A percentile compares a stretch with the other conserved stretches of the same genome.
Conservation (phyloP, 2,113 vertebrate genomes). For the Anseranas semipalmata region DNA sequence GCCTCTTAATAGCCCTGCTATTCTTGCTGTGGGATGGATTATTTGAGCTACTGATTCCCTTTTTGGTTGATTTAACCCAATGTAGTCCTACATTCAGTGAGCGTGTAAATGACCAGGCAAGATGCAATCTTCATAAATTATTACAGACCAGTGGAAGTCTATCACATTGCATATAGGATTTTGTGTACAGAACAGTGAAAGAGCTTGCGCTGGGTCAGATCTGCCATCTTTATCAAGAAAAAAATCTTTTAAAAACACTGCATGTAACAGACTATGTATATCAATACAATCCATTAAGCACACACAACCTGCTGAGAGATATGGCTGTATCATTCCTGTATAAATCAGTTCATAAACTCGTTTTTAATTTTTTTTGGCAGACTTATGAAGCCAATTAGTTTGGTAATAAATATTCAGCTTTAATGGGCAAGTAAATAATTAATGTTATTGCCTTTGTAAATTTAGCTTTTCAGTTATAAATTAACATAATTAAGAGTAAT, state of each 20-base stretch:
- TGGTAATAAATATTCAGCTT: slow-evolving; percentile 75
- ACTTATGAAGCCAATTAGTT: slow-evolving; percentile 77
- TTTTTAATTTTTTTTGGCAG: slow-evolving; percentile 75
- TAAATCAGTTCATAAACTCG: slow-evolving; percentile 72
- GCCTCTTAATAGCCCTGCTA: background rate
- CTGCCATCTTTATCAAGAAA: background rate
- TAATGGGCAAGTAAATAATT: slow-evolving; percentile 85
- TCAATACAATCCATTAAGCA: slow-evolving; percentile 29
- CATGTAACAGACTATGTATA: background rate
- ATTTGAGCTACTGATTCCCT: background rate
- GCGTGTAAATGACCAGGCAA: background rate
- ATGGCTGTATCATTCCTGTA: background rate
- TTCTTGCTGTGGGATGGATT: background rate
- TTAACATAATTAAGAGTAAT: slow-evolving; percentile 83
- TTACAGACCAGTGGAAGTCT: background rate
- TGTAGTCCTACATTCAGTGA: background rate
- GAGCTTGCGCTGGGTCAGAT: background rate
- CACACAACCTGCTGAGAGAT: slow-evolving; percentile 41
- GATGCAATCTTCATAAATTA: background rate
- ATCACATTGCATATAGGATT: background rate
- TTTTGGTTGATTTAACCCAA: background rate
- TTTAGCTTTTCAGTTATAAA: slow-evolving; percentile 83
- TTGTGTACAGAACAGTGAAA: background rate
- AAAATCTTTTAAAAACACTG: background rate
- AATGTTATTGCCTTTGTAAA: slow-evolving; percentile 85